These are phyloP conservation scores for Azemiops feae DNA, from an alignment of 2,113 vertebrate species.

Conservation along the genomic window DNA sequence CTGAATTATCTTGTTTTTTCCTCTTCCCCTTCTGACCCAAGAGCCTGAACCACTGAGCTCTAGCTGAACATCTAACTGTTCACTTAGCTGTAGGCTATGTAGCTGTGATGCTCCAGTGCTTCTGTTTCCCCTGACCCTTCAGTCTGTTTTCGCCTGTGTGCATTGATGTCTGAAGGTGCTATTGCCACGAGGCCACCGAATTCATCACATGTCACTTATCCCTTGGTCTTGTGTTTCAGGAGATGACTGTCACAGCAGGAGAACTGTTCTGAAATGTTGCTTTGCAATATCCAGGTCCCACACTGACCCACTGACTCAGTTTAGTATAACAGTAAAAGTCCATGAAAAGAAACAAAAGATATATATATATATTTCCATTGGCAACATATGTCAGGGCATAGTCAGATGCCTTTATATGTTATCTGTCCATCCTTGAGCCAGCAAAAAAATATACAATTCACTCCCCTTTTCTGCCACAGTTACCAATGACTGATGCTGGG, in stretches of 20 bases:
- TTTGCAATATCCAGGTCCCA: constrained; percentile 23
- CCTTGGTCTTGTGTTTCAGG: background rate
- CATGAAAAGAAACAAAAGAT: background rate
- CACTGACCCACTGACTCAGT: background rate
- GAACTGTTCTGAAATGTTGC: background rate
- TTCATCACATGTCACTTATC: background rate
- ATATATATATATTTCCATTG: constrained; percentile 17
- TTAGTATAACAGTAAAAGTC: background rate
- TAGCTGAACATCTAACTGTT: background rate
- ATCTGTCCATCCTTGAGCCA: background rate
- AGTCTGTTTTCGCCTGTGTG: background rate
- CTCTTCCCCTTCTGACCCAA: background rate
- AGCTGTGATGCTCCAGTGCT: background rate
- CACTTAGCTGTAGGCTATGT: background rate
- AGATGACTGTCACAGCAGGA: background rate
- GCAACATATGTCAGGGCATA: background rate
- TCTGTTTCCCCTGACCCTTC: background rate
- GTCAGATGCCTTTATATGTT: background rate
- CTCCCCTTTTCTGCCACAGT: background rate
- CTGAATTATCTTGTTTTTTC: background rate
- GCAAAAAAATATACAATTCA: background rate
- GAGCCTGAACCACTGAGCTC: background rate
- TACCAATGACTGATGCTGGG: background rate
- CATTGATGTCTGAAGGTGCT: background rate
- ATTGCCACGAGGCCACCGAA: background rate